Conservation (phyloP, 2,797 vertebrate species). For the Leptoclinus maculatus region DNA sequence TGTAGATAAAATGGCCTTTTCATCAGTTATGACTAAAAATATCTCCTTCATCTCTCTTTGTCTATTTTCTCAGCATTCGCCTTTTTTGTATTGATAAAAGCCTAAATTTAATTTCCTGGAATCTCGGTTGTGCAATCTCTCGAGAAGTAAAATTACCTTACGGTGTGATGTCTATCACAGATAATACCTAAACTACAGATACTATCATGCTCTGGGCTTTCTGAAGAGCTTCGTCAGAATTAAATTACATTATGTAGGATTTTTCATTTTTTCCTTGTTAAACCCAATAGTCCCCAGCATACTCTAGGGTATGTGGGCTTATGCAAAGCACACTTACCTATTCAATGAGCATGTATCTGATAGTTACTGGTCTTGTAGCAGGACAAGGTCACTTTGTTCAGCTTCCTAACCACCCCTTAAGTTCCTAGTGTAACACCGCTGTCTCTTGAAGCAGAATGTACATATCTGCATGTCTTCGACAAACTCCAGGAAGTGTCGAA, state of each 20-base stretch:
- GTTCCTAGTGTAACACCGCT: slow-evolving; percentile 9
- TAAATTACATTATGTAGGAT: slow-evolving; percentile 25
- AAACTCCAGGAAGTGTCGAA: slow-evolving; percentile 54
- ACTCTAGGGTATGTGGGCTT: not conserved
- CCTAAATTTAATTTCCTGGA: slow-evolving; percentile 39
- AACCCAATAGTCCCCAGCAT: slow-evolving; percentile 1
- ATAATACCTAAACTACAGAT: slow-evolving; percentile 23
- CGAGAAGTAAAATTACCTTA: slow-evolving; percentile 25
- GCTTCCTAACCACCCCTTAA: slow-evolving; percentile 27
- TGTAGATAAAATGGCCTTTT: slow-evolving; percentile 27
- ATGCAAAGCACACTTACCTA: not conserved
- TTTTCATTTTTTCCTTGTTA: not conserved
- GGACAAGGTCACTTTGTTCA: slow-evolving; percentile 53
- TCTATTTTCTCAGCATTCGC: slow-evolving; percentile 19
- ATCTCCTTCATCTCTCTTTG: not conserved
- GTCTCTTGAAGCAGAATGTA: not conserved
- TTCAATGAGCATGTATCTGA: slow-evolving; percentile 14
- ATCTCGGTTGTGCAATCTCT: slow-evolving; percentile 21
- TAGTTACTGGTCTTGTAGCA: slow-evolving; percentile 10
- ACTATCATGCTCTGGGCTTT: slow-evolving; percentile 14
- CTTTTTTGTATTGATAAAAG: slow-evolving; percentile 14
- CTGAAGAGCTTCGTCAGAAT: slow-evolving; percentile 9
- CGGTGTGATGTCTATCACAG: slow-evolving; percentile 13
- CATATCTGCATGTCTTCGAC: slow-evolving; percentile 43
- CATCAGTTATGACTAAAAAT: not conserved